Conservation (phyloP, 37 sponge, comb jelly and placozoan species). For the Tethya wilhelma region DNA sequence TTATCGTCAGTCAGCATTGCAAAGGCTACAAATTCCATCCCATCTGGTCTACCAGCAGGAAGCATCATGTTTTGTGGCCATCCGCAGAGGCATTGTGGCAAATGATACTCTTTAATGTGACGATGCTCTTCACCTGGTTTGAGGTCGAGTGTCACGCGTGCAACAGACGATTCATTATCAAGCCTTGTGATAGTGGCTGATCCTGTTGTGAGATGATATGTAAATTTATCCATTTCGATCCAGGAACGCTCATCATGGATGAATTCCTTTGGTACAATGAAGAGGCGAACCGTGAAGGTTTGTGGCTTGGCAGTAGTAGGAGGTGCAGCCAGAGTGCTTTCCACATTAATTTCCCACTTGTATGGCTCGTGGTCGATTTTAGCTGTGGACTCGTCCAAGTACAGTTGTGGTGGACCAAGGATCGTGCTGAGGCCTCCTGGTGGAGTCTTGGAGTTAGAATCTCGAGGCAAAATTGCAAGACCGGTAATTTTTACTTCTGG, state of each 20-base stretch:
- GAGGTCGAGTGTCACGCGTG: too few relatives aligned
- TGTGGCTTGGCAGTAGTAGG: neutral
- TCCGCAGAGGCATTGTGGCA: constrained; percentile 2
- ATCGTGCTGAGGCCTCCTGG: constrained; percentile 9
- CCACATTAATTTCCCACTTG: neutral
- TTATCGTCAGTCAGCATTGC: constrained; percentile 16
- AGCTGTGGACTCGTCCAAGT: neutral
- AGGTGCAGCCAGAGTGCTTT: neutral
- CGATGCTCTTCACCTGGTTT: neutral
- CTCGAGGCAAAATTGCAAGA: neutral
- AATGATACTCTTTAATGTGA: too few relatives aligned
- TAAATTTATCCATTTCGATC: constrained; percentile 39
- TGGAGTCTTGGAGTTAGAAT: neutral
- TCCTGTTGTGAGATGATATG: neutral
- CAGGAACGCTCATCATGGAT: neutral
- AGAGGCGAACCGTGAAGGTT: constrained; percentile 9
- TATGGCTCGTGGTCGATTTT: constrained; percentile 19
- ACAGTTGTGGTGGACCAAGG: neutral
- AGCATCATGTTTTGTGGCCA: constrained; percentile 34
- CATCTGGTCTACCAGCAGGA: constrained; percentile 5
- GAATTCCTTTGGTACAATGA: neutral
- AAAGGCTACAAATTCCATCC: neutral
- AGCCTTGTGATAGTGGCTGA: neutral
- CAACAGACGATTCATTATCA: neutral
- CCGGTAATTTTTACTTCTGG: neutral